Evolutionary conservation across 2,113 vertebrate species (phyloP), one percentile per base, ranked within the genome.

Genomic region (Serilophus lunatus): DNA sequence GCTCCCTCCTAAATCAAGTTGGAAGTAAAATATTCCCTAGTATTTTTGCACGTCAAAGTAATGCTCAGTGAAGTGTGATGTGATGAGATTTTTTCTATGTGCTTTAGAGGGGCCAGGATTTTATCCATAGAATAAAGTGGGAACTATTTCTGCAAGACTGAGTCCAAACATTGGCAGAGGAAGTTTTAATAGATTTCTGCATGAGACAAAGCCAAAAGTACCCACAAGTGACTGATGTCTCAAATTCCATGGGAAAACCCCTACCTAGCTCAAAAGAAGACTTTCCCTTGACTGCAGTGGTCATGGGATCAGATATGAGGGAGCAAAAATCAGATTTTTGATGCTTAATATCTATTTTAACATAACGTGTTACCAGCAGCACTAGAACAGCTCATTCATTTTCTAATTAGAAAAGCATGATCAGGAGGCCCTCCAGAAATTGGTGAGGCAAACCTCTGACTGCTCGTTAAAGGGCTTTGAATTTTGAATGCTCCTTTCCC

Each of bases 181-280:
- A 83, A 94, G 76, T 86, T 94, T 94, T 94, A 97, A 96, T 96
- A 92, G 93, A 86, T 90, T 88, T 93, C 88, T 93, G 86, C 76
- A 93, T 83, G 88, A 94, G 68, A 96, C 56, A 90, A 88, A 92
- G 93, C 94, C 95, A 93, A 49, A 92, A 95, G 77, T 53, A 93
- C 83, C 93, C 93, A 90, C 56, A 92, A 90, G 75, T 90, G 72
- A 94, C 88, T 88, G 94, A 95, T 75, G 92, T 81, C 92, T 93
- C 79, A 90, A 88, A 95, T 91, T 92, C 94, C 90, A 83, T 53
- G 71, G 92, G 90, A 97, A 79, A 90, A 93, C 86, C 82, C 69
- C 61, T 6, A 50, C 17, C 0, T 36, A 94, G 69, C 87, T 76
- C 86, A 86, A 82, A 77, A 79, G 70, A 87, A 93, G 80, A 82